phyloP scores from a whole-genome alignment of 2,113 vertebrate genomes.

The Tragelaphus scriptus region DNA sequence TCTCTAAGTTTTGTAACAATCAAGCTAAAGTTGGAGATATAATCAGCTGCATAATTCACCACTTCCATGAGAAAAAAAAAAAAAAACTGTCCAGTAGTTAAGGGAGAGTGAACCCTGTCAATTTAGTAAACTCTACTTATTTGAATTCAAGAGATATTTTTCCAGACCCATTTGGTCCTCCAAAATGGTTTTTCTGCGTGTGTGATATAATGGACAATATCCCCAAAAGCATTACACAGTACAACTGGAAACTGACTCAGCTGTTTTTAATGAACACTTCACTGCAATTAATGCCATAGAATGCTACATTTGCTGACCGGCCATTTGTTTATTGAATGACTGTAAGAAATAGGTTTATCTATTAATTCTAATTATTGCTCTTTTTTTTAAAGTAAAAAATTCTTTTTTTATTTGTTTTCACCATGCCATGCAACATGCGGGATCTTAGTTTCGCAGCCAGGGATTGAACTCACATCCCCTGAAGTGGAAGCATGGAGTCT shows the following conservation, averaged over 20 bases:
- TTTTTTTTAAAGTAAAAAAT: not conserved
- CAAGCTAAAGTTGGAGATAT: not conserved
- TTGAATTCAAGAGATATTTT: not conserved
- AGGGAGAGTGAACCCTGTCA: not conserved
- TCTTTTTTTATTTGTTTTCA: not conserved
- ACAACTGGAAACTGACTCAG: not conserved
- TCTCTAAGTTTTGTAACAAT: not conserved
- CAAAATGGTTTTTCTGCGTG: not conserved
- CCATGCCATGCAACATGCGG: rapidly evolving
- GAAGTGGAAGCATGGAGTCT: not conserved
- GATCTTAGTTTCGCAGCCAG: not conserved
- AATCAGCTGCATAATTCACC: not conserved
- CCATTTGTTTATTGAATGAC: not conserved
- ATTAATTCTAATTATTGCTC: not conserved
- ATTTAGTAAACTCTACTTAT: not conserved
- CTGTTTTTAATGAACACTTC: not conserved
- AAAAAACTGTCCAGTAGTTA: not conserved
- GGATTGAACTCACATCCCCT: not conserved
- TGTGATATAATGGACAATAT: not conserved
- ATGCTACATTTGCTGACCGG: not conserved
- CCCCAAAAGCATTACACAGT: not conserved
- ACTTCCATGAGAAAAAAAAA: not conserved
- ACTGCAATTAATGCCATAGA: too few relatives aligned
- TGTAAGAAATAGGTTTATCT: not conserved
- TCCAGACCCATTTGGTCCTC: not conserved